A percentile compares a stretch with the other conserved stretches of the same genome.
phyloP scores from a whole-genome alignment of 2,113 vertebrate species.

The Rattus rattus region DNA sequence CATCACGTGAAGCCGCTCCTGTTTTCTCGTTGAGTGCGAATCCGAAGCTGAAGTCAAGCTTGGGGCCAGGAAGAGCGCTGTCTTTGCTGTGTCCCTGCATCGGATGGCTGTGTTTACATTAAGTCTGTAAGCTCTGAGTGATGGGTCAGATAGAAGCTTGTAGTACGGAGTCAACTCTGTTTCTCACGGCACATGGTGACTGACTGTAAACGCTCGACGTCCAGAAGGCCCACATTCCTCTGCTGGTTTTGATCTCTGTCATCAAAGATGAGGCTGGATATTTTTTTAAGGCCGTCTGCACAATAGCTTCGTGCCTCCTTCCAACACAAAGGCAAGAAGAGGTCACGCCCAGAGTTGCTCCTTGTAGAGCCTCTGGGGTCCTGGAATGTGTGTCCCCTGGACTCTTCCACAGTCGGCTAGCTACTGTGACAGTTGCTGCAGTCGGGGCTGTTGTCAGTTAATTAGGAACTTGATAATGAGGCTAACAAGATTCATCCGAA shows the following conservation, averaged over 20 bases:
- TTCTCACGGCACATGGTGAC: not conserved
- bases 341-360: not conserved
- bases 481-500: not conserved
- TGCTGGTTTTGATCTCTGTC: slow-evolving; percentile 36
- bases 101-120: not conserved
- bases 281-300: not conserved
- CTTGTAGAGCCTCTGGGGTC: not conserved
- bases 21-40: not conserved
- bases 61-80: not conserved
- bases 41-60: not conserved
- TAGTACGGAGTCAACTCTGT: not conserved
- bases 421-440: not conserved
- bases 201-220: not conserved
- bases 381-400: not conserved
- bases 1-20: not conserved
- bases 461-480: slow-evolving; percentile 34
- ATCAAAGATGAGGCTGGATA: slow-evolving; percentile 46
- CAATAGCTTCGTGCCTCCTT: not conserved
- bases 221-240: not conserved
- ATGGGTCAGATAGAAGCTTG: not conserved
- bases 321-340: not conserved
- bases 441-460: slow-evolving; percentile 5
- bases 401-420: not conserved
- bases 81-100: not conserved
- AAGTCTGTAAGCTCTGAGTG: slow-evolving; percentile 11